Percentiles rank a stretch among this genome's conserved stretches.
Evolutionary conservation across 1,140 invertebrate genomes (phyloP).

Genomic region (Danaus melanippus): DNA sequence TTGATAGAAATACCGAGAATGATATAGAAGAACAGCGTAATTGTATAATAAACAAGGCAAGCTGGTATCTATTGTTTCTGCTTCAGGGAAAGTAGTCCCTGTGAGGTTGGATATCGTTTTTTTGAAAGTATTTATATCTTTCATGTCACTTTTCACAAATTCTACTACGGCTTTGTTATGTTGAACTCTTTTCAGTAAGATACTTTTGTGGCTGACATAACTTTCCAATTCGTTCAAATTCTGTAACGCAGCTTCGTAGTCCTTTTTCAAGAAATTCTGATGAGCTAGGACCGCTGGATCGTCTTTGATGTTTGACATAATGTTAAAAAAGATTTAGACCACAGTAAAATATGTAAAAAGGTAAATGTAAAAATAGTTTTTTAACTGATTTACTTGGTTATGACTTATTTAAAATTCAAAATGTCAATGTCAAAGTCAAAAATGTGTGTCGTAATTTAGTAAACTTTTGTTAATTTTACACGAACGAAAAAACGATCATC

Average conservation of each 20-base stretch:
- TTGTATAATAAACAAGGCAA: constrained; percentile 80
- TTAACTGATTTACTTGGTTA: no score
- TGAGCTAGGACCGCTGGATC: constrained; percentile 49
- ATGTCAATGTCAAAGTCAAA: no score
- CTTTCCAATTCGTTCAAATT: constrained; percentile 54
- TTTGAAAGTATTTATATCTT: constrained; percentile 80
- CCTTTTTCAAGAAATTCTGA: constrained; percentile 51
- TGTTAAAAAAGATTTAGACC: no score
- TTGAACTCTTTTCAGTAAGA: constrained; percentile 43
- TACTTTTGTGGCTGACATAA: constrained; percentile 35
- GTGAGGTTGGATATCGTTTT: constrained; percentile 78
- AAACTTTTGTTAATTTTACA: no score
- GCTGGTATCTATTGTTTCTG: constrained; percentile 65
- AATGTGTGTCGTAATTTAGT: no score
- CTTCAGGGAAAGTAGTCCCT: constrained; percentile 69
- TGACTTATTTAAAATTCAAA: no score
- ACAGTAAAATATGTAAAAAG: no score
- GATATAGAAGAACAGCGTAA: constrained; percentile 87
- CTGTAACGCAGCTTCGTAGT: constrained; percentile 44
- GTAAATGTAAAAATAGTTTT: no score
- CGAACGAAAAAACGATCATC: no score
- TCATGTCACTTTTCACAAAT: constrained; percentile 70
- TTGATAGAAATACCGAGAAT: constrained; percentile 83
- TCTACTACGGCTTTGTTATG: constrained; percentile 61
- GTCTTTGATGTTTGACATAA: constrained; percentile 42